A percentile compares a stretch with the other conserved stretches of the same genome.
Conservation (phyloP, 2,888 invertebrate genomes). For the Pachycephus smyrnensis region DNA sequence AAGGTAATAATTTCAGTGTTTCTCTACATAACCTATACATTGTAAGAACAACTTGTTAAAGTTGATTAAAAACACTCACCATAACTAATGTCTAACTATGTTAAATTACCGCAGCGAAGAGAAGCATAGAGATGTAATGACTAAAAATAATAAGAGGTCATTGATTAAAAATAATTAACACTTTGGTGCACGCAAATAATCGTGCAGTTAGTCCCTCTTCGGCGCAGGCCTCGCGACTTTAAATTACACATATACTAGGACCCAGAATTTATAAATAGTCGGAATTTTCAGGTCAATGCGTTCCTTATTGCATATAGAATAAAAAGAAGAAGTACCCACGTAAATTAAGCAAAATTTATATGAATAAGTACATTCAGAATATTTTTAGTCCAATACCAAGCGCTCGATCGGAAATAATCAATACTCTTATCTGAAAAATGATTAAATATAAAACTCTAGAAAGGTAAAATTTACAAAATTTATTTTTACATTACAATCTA, state of each 20-base stretch:
- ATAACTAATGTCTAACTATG: not conserved
- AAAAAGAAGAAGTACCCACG: not conserved
- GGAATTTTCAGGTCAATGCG: not conserved
- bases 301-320: not conserved
- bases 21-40: not conserved
- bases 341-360: not conserved
- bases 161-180: not conserved
- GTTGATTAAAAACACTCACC: not conserved
- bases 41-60: not conserved
- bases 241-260: not conserved
- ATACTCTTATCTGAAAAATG: not conserved
- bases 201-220: not conserved
- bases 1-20: not conserved
- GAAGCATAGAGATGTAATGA: not conserved
- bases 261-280: not conserved
- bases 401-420: conserved; percentile 1
- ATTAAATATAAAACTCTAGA: not conserved
- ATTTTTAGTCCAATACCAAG: not conserved
- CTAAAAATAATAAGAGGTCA: not conserved
- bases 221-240: not conserved
- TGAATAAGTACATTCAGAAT: not conserved
- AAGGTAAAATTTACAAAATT: not conserved
- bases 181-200: not conserved
- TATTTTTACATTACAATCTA: not conserved
- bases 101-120: not conserved